Evolutionary conservation across 2,888 invertebrate species (phyloP).

Genomic region (Drosophila pegasa): DNA sequence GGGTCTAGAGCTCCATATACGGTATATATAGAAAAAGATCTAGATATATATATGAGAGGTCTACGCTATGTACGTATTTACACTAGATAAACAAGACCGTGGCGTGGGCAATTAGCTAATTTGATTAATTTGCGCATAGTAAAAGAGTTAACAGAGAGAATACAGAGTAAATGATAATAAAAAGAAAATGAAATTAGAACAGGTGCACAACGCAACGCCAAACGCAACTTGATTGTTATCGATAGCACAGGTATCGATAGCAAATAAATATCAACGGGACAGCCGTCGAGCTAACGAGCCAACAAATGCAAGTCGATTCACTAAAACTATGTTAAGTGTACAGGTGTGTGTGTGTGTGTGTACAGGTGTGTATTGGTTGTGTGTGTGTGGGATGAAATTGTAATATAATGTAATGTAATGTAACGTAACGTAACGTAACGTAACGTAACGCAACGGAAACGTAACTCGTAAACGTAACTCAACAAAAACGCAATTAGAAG

Average conservation of each 20-base stretch:
- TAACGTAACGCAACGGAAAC: constrained; percentile 65
- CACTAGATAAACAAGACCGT: constrained; percentile 37
- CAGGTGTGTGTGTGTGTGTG: constrained; percentile 26
- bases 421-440: constrained; percentile 54
- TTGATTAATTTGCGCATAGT: constrained; percentile 39
- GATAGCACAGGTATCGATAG: constrained; percentile 51
- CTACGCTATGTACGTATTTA: constrained; percentile 27
- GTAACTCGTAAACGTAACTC: constrained; percentile 77
- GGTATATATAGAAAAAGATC: constrained; percentile 23
- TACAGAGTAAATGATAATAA: constrained; percentile 25
- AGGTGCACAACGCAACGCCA: constrained; percentile 52
- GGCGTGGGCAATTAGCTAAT: constrained; percentile 45
- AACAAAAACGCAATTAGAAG: constrained; percentile 79
- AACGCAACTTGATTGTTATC: constrained; percentile 42
- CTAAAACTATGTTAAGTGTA: constrained; percentile 58
- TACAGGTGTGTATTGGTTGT: constrained; percentile 21
- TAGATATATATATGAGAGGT: constrained; percentile 42
- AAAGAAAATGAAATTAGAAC: constrained; percentile 30
- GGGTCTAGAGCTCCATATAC: constrained; percentile 47
- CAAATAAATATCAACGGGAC: constrained; percentile 40
- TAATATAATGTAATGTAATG: constrained; percentile 72
- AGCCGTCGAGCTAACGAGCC: constrained; percentile 41
- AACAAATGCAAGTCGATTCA: constrained; percentile 49
- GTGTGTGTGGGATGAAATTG: constrained; percentile 38
- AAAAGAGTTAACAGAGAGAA: constrained; percentile 11